Percentiles rank a stretch among this genome's conserved stretches.
phyloP scores from a whole-genome alignment of 2,888 invertebrate species.

The Aspidapion aeneum region DNA sequence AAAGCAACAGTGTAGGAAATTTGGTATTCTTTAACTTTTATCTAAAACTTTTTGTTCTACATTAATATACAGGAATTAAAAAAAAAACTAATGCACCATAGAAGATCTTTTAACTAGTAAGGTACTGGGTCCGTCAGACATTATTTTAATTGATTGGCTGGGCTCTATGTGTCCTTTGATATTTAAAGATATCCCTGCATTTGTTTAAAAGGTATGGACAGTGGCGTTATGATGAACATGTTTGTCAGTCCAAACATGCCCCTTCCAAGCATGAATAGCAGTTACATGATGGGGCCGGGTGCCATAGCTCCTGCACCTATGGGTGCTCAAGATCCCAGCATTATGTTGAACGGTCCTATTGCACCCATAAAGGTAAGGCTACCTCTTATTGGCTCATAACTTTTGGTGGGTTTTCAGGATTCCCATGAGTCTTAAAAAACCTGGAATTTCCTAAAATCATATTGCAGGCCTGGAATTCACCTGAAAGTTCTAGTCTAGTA shows the following conservation, averaged over 20 bases:
- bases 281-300: conserved; percentile 49
- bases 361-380: conserved; percentile 6
- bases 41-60: too few relatives aligned
- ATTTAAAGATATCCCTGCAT: background rate
- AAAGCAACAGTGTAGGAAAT: too few relatives aligned
- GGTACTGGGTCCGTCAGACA: too few relatives aligned
- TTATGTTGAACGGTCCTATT: conserved; percentile 36
- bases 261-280: conserved; percentile 46
- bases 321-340: conserved; percentile 37
- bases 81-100: too few relatives aligned
- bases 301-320: conserved; percentile 49
- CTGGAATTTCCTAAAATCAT: too few relatives aligned
- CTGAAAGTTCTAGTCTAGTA: too few relatives aligned
- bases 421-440: too few relatives aligned
- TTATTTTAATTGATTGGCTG: too few relatives aligned
- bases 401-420: too few relatives aligned
- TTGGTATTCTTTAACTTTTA: too few relatives aligned
- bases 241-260: conserved; percentile 64
- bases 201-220: conserved; percentile 13
- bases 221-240: conserved; percentile 48
- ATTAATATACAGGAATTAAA: background rate
- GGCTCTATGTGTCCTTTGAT: background rate
- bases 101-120: background rate
- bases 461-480: too few relatives aligned
- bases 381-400: too few relatives aligned